Base-by-base conservation (phyloP, 2,888 invertebrate genomes). In the Eupithecia subumbrata region DNA sequence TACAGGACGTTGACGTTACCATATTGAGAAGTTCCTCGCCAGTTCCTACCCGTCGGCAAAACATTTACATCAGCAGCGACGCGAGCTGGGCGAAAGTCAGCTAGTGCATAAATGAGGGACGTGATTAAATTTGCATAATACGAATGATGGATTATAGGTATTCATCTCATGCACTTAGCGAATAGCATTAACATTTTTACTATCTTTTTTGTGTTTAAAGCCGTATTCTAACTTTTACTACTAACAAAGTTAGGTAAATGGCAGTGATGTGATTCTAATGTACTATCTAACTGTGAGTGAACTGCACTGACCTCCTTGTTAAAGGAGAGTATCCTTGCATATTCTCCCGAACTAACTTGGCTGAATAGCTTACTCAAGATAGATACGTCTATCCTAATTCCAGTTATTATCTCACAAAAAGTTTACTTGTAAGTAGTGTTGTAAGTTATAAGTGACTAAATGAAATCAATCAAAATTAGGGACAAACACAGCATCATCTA, bases 51-150 rank as follows among this genome's bases (percentile, higher is more conserved):
- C 48, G 48, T 34, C 34, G 52, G n/a, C 52, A 52, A 52, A n/a
- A n/a, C 52, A 52, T 52, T 22, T 56, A 56, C 5, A 56, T 5
- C 22, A 11, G 0, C n/a, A 22, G 56, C 48, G 8, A 48, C n/a
- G n/a, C 22, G n/a, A 52, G 0, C 56, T 12, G 22, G 22, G 56
- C 22, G 56, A 56, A 11, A 48, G 48, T 16, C 45, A 52, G n/a
- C 88, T 86, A 85, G 88, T 87, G 88, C 89, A 89, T 90, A 30
- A 30, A 92, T 91, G 92, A 90, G 88, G 89, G 90, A 91, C 93
- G 93, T 93, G 93, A 92, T 93, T 93, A 91, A 92, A 94, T 94
- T 93, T 94, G 89, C 91, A 92, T 92, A 88, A 84, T 86, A 86
- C 91, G 92, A 92, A 91, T 90, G 91, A 91, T 89, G 91, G 91